Evolutionary conservation across 2,888 invertebrate species (phyloP), one percentile per base, ranked within the genome.

Genomic region (Entomobrya proxima): DNA sequence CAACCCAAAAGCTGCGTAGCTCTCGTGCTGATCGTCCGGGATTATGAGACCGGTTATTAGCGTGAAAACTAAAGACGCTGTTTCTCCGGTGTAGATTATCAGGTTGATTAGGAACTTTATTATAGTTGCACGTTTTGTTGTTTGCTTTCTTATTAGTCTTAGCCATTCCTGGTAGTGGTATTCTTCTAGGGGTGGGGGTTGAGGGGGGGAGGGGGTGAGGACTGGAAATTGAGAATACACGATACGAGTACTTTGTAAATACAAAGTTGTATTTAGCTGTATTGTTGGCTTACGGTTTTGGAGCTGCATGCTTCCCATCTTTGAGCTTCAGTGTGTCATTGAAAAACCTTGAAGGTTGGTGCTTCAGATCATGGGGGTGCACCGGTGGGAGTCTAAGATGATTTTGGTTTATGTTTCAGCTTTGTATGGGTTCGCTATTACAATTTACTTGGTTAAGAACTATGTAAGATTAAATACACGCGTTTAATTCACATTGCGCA

Each of bases 81-180:
- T 67, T 27, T 79, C 79, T 6, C 64, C 32, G 4, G 47, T 11
- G 52, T 79, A 64, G 4, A 30, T 18, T 18, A 67, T 1, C 13
- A 79, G 24, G 18, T 79, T 7, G 30, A 67, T 6, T 6, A 67
- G 5, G 67, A 79, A 79, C 67, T 64, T 47, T 7, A 67, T 18
- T 0, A 44, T 6, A 1, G 77, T 27, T n/a, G 30, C 67, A 4
- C 32, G 1, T 3, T 50, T 32, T 13, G 30, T 27, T 2, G 47
- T 21, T 9, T 67, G 67, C 21, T 32, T 64, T 21, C 30, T n/a
- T 15, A 67, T 21, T 0, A 50, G 1, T 6, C 79, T 37, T 7
- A 7, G 1, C 67, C 67, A 79, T 27, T 64, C 50, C 24, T n/a
- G n/a, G 79, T 79, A 79, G 50, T 79, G 50, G 30, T 6, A 9